Conservation (phyloP, 2,888 invertebrate species). For the Eupeodes luniger region DNA sequence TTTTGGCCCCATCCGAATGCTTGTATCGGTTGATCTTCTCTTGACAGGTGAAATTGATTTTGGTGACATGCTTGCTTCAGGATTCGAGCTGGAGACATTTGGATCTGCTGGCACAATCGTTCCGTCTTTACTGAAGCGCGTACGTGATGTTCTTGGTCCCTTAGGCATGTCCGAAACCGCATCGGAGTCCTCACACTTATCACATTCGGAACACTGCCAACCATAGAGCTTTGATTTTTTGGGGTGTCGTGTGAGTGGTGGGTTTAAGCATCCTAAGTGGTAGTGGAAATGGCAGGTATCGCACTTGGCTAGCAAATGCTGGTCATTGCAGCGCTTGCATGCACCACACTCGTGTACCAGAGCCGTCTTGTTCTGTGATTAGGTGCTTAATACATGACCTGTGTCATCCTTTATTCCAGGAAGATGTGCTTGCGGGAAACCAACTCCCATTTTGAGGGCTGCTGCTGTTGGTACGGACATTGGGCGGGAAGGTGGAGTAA, state of each 20-base stretch:
- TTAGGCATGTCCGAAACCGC: no score
- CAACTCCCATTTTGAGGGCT: constrained; percentile 93
- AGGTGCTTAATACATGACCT: constrained; percentile 85
- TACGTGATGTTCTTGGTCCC: no score
- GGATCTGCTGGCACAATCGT: no score
- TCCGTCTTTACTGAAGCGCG: no score
- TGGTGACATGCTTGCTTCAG: no score
- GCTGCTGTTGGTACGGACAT: constrained; percentile 92
- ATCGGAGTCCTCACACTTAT: no score
- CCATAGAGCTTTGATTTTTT: no score
- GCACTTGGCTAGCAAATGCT: constrained; percentile 96
- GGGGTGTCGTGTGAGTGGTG: no score
- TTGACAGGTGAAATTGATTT: constrained; percentile 56
- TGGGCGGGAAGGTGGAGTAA: constrained; percentile 85
- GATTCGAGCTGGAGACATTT: no score
- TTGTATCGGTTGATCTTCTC: constrained; percentile 59
- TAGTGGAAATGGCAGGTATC: constrained; percentile 97
- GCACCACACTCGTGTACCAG: constrained; percentile 92
- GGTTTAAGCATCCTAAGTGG: constrained; percentile 97
- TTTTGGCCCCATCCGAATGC: constrained; percentile 26
- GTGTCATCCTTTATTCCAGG: constrained; percentile 87
- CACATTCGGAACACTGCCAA: no score
- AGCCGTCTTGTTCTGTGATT: constrained; percentile 82
- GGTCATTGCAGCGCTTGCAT: constrained; percentile 94
- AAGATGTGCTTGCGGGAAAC: constrained; percentile 91